Conservation (phyloP, 2,113 vertebrate species). For the Lycocorax pyrrhopterus region DNA sequence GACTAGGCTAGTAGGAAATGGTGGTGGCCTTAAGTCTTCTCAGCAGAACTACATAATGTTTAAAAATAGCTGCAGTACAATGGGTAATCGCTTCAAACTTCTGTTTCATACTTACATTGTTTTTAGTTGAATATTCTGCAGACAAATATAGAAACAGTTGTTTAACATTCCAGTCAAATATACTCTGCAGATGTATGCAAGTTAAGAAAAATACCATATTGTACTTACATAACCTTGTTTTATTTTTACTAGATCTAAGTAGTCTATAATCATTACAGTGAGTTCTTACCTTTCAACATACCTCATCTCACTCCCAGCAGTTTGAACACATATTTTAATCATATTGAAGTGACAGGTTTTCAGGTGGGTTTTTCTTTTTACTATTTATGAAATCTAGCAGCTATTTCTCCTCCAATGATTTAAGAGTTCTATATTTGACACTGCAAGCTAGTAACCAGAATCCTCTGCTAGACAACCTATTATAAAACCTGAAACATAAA, state of each 20-base stretch:
- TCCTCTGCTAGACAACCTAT: not conserved
- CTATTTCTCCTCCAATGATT: not conserved
- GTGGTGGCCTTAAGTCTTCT: not conserved
- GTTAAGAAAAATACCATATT: slow-evolving; percentile 76
- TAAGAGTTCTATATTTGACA: not conserved
- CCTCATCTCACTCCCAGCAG: not conserved
- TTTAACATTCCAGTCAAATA: slow-evolving; percentile 99
- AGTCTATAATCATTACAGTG: not conserved
- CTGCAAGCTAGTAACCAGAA: not conserved
- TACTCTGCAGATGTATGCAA: slow-evolving; percentile 86
- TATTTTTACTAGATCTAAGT: not conserved
- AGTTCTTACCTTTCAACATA: not conserved
- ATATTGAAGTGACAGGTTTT: not conserved
- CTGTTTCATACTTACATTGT: slow-evolving; percentile 85
- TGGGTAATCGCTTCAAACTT: not conserved
- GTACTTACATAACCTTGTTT: not conserved
- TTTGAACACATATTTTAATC: not conserved
- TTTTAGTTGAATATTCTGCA: slow-evolving; percentile 93
- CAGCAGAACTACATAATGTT: not conserved
- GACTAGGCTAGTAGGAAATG: not conserved
- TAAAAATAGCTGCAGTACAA: slow-evolving; percentile 9
- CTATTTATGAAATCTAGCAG: not conserved
- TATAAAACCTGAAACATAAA: not conserved
- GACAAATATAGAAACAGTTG: slow-evolving; percentile 96
- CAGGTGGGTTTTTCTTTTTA: not conserved